These are phyloP conservation scores for Actinostola sp. DNA, from an alignment of 92 coral and sea anemone species.

Conservation along the genomic window DNA sequence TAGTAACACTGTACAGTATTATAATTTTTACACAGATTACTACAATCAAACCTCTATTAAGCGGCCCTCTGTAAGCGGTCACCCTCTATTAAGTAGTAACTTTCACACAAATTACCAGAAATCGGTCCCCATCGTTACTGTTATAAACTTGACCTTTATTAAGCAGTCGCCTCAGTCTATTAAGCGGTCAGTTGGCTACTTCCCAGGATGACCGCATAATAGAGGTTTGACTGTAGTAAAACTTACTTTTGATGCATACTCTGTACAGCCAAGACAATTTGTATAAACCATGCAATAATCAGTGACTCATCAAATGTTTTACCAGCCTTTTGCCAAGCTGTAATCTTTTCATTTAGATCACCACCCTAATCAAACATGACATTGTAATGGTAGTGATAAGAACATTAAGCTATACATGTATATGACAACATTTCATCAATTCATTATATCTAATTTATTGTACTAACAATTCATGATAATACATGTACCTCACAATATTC, in stretches of 20 bases:
- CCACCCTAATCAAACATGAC: slow-evolving; percentile 70
- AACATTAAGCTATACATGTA: not conserved
- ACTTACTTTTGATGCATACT: slow-evolving; percentile 92
- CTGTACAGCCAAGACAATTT: slow-evolving; percentile 86
- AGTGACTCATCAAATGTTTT: slow-evolving; percentile 89
- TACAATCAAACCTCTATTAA: too few species aligned
- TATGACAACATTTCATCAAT: not conserved
- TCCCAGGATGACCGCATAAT: too few species aligned
- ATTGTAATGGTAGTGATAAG: not conserved
- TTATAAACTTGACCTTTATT: too few species aligned
- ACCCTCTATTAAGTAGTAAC: too few species aligned
- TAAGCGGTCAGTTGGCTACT: too few species aligned
- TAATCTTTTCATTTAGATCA: slow-evolving; percentile 90
- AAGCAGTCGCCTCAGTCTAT: too few species aligned
- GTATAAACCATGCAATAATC: slow-evolving; percentile 91
- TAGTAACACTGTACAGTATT: too few species aligned
- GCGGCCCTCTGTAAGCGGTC: too few species aligned
- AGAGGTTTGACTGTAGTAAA: not conserved
- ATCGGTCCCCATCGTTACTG: too few species aligned
- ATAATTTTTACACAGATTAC: too few species aligned
- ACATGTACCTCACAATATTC: slow-evolving; percentile 94
- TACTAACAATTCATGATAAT: not conserved
- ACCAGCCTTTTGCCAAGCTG: slow-evolving; percentile 94
- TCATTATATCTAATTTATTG: too few species aligned
- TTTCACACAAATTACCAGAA: too few species aligned